A percentile compares a stretch with the other conserved stretches of the same genome.
Evolutionary conservation across 2,797 vertebrate species (phyloP).

Genomic region (Diglossa cyanea): DNA sequence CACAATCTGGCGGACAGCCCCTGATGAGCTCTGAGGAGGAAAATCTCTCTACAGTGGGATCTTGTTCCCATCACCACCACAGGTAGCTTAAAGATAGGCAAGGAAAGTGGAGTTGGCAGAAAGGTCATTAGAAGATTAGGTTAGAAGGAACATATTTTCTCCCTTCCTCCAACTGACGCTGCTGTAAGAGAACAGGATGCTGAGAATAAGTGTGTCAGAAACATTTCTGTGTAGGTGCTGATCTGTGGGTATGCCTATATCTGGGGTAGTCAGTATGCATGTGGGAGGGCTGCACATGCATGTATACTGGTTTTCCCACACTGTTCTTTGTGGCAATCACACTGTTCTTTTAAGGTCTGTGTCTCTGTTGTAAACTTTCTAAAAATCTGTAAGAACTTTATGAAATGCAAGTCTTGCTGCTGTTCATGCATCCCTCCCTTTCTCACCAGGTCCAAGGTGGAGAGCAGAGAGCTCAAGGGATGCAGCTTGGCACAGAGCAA

Average conservation of each 20-base stretch:
- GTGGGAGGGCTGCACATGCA: conserved; percentile 66
- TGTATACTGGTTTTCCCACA: conserved; percentile 63
- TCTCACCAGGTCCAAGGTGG: background rate
- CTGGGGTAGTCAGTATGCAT: conserved; percentile 61
- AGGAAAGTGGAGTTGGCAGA: background rate
- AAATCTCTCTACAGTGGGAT: background rate
- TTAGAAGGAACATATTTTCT: conserved; percentile 44
- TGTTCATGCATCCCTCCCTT: background rate
- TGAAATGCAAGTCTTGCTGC: background rate
- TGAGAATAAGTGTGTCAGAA: conserved; percentile 63
- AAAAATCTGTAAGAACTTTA: background rate
- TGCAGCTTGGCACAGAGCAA: background rate
- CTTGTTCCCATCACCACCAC: background rate
- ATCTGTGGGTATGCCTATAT: conserved; percentile 70
- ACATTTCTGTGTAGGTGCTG: conserved; percentile 65
- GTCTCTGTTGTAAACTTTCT: conserved; percentile 39
- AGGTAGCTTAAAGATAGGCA: background rate
- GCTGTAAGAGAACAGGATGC: conserved; percentile 53
- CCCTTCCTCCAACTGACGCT: conserved; percentile 33
- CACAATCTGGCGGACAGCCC: background rate
- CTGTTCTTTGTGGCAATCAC: conserved; percentile 63
- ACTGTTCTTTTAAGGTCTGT: conserved; percentile 58
- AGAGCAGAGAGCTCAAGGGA: background rate
- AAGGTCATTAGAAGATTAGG: conserved; percentile 52
- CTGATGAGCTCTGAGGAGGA: background rate